Evolutionary conservation across 2,888 invertebrate genomes (phyloP), one percentile per base, ranked within the genome.

Genomic region (Danaus chrysippus): DNA sequence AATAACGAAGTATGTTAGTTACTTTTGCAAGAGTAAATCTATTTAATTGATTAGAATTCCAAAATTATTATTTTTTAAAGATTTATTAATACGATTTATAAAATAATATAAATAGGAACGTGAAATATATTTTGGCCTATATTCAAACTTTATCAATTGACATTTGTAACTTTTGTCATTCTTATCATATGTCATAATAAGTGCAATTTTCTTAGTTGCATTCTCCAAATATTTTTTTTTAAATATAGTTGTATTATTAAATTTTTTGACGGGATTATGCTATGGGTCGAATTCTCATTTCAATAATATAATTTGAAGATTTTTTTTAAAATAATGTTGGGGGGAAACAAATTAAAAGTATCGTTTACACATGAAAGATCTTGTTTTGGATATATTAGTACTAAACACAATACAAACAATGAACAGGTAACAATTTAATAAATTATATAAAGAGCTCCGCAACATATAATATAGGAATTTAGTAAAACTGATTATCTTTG

Each of bases 301-400:
- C 49, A 56, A 54, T 42, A 54, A 59, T 54, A 23, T 53, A 54
- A 61, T 61, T 58, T 60, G 58, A 58, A 61, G 52, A 46, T 61
- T 43, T 56, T 52, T 44, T 17, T 61, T 57, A 52, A 53, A n/a
- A 63, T 11, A 71, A 89, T 91, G 90, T 76, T 90, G 67, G 88
- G 88, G 17, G 89, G 87, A 62, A 75, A 84, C 13, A 79, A 79
- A 65, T 73, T 91, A n/a, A 87, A 82, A 80, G 79, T 90, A 23
- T 68, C 73, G 34, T 83, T 77, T 71, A 83, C 82, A 23, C 84
- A 84, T 66, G 89, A 89, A 77, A 85, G 83, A 72, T 82, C 85
- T 71, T 89, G 90, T 72, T 90, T 90, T 71, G 88, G 84, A 1
- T 89, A 88, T 72, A 80, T 90, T 71, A 90, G 80, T 82, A 76